A percentile compares a stretch with the other conserved stretches of the same genome.
These are phyloP conservation scores for Drosophila pegasa DNA, from an alignment of 2,888 invertebrate genomes.

Conservation along the genomic window DNA sequence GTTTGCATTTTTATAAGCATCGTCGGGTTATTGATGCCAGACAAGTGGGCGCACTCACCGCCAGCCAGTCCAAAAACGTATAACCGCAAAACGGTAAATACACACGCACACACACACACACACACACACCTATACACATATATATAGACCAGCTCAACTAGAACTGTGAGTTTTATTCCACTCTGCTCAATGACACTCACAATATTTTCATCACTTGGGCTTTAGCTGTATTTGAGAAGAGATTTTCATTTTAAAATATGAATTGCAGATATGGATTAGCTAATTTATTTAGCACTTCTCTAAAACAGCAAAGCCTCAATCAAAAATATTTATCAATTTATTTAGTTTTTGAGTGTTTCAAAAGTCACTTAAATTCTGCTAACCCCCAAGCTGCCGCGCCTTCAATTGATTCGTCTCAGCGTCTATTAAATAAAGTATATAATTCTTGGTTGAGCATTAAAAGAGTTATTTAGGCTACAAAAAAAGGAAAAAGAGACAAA, in stretches of 20 bases:
- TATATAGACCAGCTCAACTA: conserved; percentile 34
- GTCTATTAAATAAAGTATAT: not conserved
- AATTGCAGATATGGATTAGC: conserved; percentile 21
- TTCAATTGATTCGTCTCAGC: conserved; percentile 15
- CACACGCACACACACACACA: conserved; percentile 19
- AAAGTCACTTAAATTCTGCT: not conserved
- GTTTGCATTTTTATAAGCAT: conserved; percentile 79
- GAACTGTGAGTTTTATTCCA: conserved; percentile 12
- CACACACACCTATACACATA: conserved; percentile 11
- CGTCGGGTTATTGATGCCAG: conserved; percentile 73
- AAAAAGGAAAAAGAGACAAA: conserved; percentile 15
- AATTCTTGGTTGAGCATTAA: not conserved
- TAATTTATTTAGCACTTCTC: not conserved
- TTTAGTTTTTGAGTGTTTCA: no score
- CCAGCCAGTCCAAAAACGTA: conserved; percentile 15
- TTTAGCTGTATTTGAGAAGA: conserved; percentile 28
- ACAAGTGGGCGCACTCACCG: conserved; percentile 33
- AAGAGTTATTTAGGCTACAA: conserved; percentile 35
- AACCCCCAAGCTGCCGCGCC: no score
- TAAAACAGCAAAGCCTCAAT: not conserved
- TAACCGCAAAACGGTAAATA: conserved; percentile 69
- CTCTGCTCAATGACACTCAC: conserved; percentile 23
- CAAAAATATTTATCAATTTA: not conserved
- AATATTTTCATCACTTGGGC: conserved; percentile 11
- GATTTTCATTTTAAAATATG: conserved; percentile 27